A percentile compares a stretch with the other conserved stretches of the same genome.
phyloP scores from a whole-genome alignment of 2,797 vertebrate species.

The Propithecus perrieri region DNA sequence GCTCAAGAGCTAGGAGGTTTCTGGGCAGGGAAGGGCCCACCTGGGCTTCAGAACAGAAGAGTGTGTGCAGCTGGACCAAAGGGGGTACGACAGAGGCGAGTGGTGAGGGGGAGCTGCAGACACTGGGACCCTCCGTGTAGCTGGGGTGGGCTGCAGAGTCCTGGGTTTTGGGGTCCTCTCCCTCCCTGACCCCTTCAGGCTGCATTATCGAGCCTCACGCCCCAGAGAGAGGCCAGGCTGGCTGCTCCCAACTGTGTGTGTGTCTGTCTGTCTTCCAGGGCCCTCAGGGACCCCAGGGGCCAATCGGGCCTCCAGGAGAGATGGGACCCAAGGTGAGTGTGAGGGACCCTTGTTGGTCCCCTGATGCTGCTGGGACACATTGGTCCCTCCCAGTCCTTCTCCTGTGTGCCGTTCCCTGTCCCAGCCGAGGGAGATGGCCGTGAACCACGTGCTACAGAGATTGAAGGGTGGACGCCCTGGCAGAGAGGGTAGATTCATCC shows the following conservation, averaged over 20 bases:
- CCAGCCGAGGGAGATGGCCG: background rate
- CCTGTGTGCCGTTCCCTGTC: background rate
- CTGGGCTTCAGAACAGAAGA: background rate
- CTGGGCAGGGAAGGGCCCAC: background rate
- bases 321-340: slow-evolving; percentile 93
- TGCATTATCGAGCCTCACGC: background rate
- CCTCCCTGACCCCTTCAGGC: background rate
- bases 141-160: accelerated
- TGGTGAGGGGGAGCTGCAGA: background rate
- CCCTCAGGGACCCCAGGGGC: slow-evolving; percentile 91
- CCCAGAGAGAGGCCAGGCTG: background rate
- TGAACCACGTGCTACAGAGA: background rate
- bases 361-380: background rate
- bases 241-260: background rate
- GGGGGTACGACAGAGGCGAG: accelerated
- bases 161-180: background rate
- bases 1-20: background rate
- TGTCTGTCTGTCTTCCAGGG: slow-evolving; percentile 87
- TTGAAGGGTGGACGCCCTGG: background rate
- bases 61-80: background rate
- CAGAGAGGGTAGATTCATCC: background rate
- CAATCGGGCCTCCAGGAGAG: slow-evolving; percentile 92
- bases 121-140: background rate
- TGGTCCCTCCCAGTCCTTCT: background rate
- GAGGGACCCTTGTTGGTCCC: background rate